phyloP scores from a whole-genome alignment of 2,113 vertebrate species.

The Pelobates fuscus region DNA sequence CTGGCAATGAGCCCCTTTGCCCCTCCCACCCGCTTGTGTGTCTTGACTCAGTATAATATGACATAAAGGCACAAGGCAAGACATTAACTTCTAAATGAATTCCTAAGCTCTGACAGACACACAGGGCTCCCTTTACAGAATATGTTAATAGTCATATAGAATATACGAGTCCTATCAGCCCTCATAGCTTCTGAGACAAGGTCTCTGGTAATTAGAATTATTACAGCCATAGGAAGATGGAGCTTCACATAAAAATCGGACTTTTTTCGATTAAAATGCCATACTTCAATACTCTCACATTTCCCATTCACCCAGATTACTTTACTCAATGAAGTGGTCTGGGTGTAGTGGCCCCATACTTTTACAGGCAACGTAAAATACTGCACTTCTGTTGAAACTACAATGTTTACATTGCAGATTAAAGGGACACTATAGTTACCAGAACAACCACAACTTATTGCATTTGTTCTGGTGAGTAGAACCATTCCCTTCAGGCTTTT shows the following conservation, averaged over 20 bases:
- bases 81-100: constrained; percentile 24
- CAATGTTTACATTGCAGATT: too few relatives aligned
- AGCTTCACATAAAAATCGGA: neutral
- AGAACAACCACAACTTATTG: too few relatives aligned
- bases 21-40: constrained; percentile 10
- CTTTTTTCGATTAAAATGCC: neutral
- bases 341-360: too few relatives aligned
- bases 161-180: neutral
- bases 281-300: neutral
- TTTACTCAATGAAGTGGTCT: too few relatives aligned
- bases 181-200: neutral
- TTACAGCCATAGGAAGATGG: neutral
- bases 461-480: too few relatives aligned
- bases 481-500: too few relatives aligned
- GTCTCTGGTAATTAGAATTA: neutral
- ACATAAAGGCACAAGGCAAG: constrained; percentile 34
- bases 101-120: constrained; percentile 21
- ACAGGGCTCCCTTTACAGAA: constrained; percentile 19
- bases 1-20: constrained; percentile 37
- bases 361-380: too few relatives aligned
- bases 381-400: too few relatives aligned
- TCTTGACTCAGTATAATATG: constrained; percentile 12
- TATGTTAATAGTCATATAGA: neutral
- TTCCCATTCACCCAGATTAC: too few relatives aligned
- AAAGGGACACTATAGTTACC: too few relatives aligned